Conservation (phyloP, 2,113 vertebrate genomes). For the Mustelus asterias region DNA sequence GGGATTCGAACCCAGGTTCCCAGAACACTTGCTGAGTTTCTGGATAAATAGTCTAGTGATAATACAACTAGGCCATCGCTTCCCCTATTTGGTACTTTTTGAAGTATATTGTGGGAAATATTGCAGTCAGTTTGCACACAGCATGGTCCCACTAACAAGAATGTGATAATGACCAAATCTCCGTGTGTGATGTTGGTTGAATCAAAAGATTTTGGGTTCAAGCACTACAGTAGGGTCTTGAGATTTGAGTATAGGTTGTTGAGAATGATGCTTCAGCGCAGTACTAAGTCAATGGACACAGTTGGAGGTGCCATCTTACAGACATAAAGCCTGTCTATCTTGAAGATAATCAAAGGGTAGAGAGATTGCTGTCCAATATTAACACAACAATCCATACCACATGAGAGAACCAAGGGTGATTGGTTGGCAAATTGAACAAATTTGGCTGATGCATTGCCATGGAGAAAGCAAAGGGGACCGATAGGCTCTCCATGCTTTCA, state of each 20-base stretch:
- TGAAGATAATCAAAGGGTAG: background rate
- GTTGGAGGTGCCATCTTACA: background rate
- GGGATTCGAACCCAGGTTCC: no score
- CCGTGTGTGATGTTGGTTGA: background rate
- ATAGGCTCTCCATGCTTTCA: no score
- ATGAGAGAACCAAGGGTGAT: no score
- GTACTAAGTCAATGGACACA: background rate
- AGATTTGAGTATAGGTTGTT: background rate
- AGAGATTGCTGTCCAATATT: background rate
- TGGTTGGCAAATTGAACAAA: no score
- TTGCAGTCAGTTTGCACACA: background rate
- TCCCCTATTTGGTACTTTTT: background rate
- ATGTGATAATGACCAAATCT: background rate
- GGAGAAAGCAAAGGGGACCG: no score
- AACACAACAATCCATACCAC: no score
- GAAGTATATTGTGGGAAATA: background rate
- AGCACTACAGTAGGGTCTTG: background rate
- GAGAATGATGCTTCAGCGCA: background rate
- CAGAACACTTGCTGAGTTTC: no score
- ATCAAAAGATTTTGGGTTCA: background rate
- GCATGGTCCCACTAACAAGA: background rate
- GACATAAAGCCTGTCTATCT: background rate
- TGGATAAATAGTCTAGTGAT: no score
- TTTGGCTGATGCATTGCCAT: no score
- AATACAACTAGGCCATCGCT: no score